Evolutionary conservation across 1,140 invertebrate species (phyloP), one percentile per base, ranked within the genome.

Genomic region (Apis cerana): DNA sequence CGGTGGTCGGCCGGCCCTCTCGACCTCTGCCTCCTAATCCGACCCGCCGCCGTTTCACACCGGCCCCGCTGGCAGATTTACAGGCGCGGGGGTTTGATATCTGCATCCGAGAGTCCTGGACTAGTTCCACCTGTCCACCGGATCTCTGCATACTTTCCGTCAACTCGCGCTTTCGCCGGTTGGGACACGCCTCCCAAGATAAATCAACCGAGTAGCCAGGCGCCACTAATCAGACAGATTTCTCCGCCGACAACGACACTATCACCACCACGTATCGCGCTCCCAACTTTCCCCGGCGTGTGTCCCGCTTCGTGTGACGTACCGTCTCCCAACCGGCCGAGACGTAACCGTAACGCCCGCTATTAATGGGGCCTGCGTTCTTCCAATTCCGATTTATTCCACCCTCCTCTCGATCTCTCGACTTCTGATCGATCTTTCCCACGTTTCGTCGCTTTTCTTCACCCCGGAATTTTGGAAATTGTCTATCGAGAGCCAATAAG

Each of bases 1-100:
- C 33, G 86, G 83, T 77, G 86, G 86, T 84, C 83, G 86, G 87
- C 89, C 87, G 88, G 84, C 88, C 82, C 89, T 90, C 89, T 90
- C 89, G 82, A 88, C 86, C 86, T 88, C 86, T 87, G 43, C 82
- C 86, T 83, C 80, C 86, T 89, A 88, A 88, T 89, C 87, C 87
- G 81, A 81, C 81, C 78, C 52, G 69, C 80, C 86, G 81, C 76
- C 87, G 86, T 89, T 88, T 88, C 89, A 86, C 86, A 85, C 86
- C 78, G 85, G 85, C 83, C 33, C 33, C 75, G 69, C 84, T 87
- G 85, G 83, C 89, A 89, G 89, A 90, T 90, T 90, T 90, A 90
- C 89, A 89, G 82, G 62, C 82, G 62, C 56, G 12, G 64, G 33
- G 70, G 64, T 61, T 84, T 87, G 86, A 87, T 87, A 87, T 87